Evolutionary conservation across 1,140 invertebrate species (phyloP), one percentile per base, ranked within the genome.

Genomic region (Rhopalosiphum padi): DNA sequence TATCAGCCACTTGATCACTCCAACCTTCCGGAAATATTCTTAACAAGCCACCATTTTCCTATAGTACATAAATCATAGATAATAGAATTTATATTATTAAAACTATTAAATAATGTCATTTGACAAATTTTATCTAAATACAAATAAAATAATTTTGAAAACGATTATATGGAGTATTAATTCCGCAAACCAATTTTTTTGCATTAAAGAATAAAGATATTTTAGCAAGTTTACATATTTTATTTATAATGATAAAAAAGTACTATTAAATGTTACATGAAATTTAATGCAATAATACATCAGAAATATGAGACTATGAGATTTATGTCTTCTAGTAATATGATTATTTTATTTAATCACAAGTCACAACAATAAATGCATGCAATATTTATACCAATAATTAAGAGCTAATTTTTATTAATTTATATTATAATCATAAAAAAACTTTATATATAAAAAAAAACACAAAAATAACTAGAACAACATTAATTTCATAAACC

Each of bases 11-110:
- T 95, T 97, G 96, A 94, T 98, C 97, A 25, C 96, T 95, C 95
- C 96, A 96, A 85, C 97, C 97, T 95, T 98, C 97, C 0, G 99
- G 99, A 95, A 98, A 99, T 96, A 99, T 98, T 95, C 98, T 96
- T 68, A 98, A 95, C 21, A 97, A 94, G 41, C 97, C 97, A 48
- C 97, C 97, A 95, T 97, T 95, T 94, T 96, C 95, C 96, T 97
- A 94, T 4, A 95, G 94, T n/a, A 25, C 43, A 46, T 82, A 46
- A 48, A 92, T 51, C 51, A 88, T 51, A 51, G 0, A 35, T 35
- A 51, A 48, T 46, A 2, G 5, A 18, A 68, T n/a, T n/a, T 68
- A 30, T 15, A 68, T 68, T 18, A 15, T n/a, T n/a, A 85, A 41
- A 37, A 25, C 2, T 43, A 85, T 37, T 25, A 85, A 85, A 41